phyloP scores from a whole-genome alignment of 37 sponge, comb jelly and placozoan genomes.

The Beroe ovata region DNA sequence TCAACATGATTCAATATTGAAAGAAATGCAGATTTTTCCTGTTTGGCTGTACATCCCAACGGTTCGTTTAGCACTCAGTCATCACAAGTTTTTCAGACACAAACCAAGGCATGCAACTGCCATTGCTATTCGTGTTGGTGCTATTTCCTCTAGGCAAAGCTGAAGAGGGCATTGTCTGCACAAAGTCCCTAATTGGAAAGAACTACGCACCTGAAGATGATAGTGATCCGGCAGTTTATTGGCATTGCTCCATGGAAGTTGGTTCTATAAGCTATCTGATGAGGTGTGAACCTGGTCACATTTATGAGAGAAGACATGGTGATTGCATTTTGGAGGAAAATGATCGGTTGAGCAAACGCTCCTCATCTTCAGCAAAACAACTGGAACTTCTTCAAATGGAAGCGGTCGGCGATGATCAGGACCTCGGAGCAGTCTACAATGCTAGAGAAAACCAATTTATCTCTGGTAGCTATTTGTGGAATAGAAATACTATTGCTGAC shows the following conservation, averaged over 20 bases:
- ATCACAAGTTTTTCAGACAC: too few relatives aligned
- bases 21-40: too few relatives aligned
- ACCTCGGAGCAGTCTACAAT: conserved; percentile 18
- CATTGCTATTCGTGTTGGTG: neutral
- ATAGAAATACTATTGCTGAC: neutral
- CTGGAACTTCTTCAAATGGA: conserved; percentile 24
- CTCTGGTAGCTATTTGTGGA: conserved; percentile 7
- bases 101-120: neutral
- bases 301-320: neutral
- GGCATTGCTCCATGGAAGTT: neutral
- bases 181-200: neutral
- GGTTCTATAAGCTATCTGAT: neutral
- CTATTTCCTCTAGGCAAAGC: neutral
- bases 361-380: neutral
- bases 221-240: neutral
- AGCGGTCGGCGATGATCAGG: neutral
- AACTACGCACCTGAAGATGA: neutral
- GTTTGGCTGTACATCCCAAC: too few relatives aligned
- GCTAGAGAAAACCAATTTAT: conserved; percentile 1
- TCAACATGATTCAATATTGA: too few relatives aligned
- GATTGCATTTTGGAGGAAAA: neutral
- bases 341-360: neutral
- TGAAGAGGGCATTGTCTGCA: neutral
- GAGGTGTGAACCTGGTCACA: neutral
- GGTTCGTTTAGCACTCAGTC: too few relatives aligned